A percentile compares a stretch with the other conserved stretches of the same genome.
These are phyloP conservation scores for Pachypeltis micranthus DNA, from an alignment of 1,140 invertebrate species.

Conservation along the genomic window DNA sequence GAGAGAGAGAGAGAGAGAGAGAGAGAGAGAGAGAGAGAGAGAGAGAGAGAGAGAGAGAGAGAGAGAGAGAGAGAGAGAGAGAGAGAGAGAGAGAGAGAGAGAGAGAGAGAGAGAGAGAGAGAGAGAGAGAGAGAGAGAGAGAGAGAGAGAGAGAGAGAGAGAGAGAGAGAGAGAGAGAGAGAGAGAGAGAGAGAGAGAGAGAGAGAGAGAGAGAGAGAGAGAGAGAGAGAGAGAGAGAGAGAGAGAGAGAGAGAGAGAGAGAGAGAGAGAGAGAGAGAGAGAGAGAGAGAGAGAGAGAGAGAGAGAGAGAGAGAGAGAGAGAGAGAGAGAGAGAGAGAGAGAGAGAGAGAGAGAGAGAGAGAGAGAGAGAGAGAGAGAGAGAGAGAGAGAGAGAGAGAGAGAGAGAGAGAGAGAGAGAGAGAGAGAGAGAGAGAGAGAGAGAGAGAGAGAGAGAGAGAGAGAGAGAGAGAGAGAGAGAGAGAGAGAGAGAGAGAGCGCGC, in stretches of 20 bases:
- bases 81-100: too few species aligned
- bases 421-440: constrained; percentile 16
- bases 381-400: constrained; percentile 14
- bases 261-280: constrained; percentile 17
- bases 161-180: constrained; percentile 17
- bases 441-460: constrained; percentile 16
- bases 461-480: constrained; percentile 13
- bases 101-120: too few species aligned
- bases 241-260: constrained; percentile 17
- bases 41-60: too few species aligned
- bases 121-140: too few species aligned
- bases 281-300: constrained; percentile 14
- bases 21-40: too few species aligned
- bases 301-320: constrained; percentile 16
- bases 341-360: constrained; percentile 17
- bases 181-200: constrained; percentile 17
- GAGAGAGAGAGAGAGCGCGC: too few species aligned
- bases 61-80: too few species aligned
- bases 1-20: too few species aligned
- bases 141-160: too few species aligned
- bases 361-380: constrained; percentile 14
- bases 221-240: constrained; percentile 19
- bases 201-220: constrained; percentile 16
- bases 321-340: constrained; percentile 11
- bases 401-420: constrained; percentile 17